Conservation (phyloP, 1,140 invertebrate genomes). For the Bombus superbus region DNA sequence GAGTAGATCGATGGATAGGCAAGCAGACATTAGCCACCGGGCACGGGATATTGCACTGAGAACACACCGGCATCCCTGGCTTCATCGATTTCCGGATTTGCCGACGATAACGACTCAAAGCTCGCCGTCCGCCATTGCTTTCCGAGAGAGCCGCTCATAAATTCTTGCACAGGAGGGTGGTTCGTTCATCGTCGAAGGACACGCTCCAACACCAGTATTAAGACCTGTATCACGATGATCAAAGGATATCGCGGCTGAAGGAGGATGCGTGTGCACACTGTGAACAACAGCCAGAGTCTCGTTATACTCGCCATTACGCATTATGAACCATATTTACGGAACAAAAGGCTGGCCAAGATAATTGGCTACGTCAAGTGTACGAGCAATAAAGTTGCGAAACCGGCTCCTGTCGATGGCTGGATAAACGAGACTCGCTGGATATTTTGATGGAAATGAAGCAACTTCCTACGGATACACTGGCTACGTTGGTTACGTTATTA, state of each 20-base stretch:
- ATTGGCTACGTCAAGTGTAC: not conserved
- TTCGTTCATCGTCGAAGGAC: conserved; percentile 13
- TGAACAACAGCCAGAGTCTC: not conserved
- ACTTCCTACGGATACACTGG: not conserved
- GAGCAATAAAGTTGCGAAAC: not conserved
- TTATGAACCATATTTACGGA: not conserved
- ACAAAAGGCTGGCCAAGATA: not conserved
- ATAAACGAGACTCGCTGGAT: not conserved
- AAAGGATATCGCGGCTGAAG: conserved; percentile 1
- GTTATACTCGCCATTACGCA: not conserved
- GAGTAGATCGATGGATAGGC: conserved; percentile 50
- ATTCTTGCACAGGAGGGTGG: conserved; percentile 6
- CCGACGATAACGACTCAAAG: conserved; percentile 43
- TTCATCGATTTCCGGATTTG: conserved; percentile 54
- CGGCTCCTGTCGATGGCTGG: not conserved
- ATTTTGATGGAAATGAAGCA: conserved; percentile 28
- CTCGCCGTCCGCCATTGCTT: conserved; percentile 13
- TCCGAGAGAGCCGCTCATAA: conserved; percentile 15
- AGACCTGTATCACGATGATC: conserved; percentile 19
- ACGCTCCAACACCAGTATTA: not conserved
- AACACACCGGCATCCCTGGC: conserved; percentile 21
- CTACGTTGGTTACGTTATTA: not conserved
- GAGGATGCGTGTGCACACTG: not conserved
- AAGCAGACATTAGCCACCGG: conserved; percentile 42
- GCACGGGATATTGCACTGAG: conserved; percentile 17